Conservation (phyloP, 2,888 invertebrate genomes). For the Ennomos quercinarius region DNA sequence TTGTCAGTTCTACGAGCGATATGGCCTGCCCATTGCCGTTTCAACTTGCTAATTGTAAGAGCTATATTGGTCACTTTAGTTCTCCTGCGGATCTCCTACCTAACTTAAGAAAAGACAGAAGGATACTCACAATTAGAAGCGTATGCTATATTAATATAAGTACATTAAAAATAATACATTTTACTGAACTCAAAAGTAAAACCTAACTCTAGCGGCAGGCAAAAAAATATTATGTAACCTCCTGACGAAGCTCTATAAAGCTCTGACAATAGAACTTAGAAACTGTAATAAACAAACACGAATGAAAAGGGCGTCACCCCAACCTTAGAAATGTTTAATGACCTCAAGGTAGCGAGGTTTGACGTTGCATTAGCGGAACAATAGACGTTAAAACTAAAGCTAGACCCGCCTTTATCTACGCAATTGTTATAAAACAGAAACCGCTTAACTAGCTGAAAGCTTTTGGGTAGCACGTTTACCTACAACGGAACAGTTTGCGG, state of each 20-base stretch:
- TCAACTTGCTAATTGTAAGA: too few relatives aligned
- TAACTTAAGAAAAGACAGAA: too few relatives aligned
- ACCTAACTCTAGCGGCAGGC: too few relatives aligned
- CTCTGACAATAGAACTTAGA: conserved; percentile 35
- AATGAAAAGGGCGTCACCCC: conserved; percentile 61
- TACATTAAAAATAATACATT: too few relatives aligned
- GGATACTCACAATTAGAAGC: too few relatives aligned
- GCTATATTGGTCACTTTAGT: too few relatives aligned
- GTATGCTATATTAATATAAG: too few relatives aligned
- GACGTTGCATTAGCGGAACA: conserved; percentile 75
- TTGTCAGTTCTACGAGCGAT: too few relatives aligned
- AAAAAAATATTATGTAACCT: conserved; percentile 31
- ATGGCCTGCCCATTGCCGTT: too few relatives aligned
- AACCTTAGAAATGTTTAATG: conserved; percentile 68
- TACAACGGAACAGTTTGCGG: conserved; percentile 38
- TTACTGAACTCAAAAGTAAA: too few relatives aligned
- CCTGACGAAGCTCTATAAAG: conserved; percentile 48
- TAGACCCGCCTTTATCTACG: conserved; percentile 68
- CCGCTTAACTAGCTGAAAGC: conserved; percentile 70
- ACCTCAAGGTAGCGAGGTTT: conserved; percentile 63
- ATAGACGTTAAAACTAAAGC: conserved; percentile 69
- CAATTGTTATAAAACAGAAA: conserved; percentile 74
- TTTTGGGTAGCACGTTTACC: conserved; percentile 47
- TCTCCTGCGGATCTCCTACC: too few relatives aligned
- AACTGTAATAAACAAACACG: conserved; percentile 53